Evolutionary conservation across 2,888 invertebrate species (phyloP).

Genomic region (Azorinus chamasolen): DNA sequence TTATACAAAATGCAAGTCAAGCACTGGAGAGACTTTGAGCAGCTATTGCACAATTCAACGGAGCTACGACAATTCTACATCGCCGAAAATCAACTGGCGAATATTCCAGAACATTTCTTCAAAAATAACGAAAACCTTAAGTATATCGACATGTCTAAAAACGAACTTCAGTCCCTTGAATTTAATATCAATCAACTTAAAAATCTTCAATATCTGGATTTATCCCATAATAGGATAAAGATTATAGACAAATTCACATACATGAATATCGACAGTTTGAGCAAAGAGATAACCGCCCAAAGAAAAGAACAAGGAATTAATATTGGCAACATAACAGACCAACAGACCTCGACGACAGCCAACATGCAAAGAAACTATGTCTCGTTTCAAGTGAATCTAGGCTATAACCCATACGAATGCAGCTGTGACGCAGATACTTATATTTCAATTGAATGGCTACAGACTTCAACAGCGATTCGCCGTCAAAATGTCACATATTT

Average conservation of each 20-base stretch:
- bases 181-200: constrained; percentile 19
- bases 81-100: constrained; percentile 9
- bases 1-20: constrained; percentile 5
- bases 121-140: constrained; percentile 2
- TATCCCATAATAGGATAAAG: constrained; percentile 6
- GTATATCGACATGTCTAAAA: constrained; percentile 11
- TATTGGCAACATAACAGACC: constrained; percentile 2
- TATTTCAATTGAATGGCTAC: constrained; percentile 11
- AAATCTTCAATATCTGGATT: constrained; percentile 12
- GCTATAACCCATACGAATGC: constrained; percentile 15
- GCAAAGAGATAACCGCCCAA: constrained; percentile 1
- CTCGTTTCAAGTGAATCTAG: background rate
- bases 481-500: background rate
- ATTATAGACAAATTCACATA: background rate
- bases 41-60: background rate
- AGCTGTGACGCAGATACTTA: constrained; percentile 2
- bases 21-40: constrained; percentile 2
- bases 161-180: background rate
- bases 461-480: background rate
- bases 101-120: constrained; percentile 11
- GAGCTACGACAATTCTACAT: constrained; percentile 5
- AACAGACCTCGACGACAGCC: no score
- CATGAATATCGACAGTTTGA: no score
- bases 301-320: no score
- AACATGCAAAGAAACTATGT: background rate